Evolutionary conservation across 2,113 vertebrate species (phyloP).

Genomic region (Varanus salvator): DNA sequence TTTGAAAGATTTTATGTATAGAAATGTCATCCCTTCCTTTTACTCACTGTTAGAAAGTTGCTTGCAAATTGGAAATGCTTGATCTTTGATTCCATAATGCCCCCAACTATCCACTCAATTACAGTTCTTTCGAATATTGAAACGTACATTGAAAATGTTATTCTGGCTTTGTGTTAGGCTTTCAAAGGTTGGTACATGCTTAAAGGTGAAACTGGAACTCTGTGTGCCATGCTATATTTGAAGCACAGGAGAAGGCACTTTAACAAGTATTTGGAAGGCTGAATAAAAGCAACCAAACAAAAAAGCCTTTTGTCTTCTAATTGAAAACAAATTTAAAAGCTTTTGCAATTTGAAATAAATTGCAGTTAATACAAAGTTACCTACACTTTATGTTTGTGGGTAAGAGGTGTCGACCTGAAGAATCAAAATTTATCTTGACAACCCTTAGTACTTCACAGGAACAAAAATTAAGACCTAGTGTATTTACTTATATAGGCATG

Average conservation of each 20-base stretch:
- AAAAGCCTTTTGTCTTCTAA: too few relatives aligned
- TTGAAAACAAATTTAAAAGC: not conserved
- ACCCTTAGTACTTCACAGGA: too few relatives aligned
- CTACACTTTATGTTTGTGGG: not conserved
- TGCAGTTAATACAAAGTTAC: not conserved
- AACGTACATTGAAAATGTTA: not conserved
- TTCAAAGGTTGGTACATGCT: not conserved
- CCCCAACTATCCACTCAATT: not conserved
- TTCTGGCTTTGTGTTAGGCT: not conserved
- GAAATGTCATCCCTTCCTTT: constrained; percentile 6
- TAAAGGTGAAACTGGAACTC: not conserved
- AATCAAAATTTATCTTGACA: too few relatives aligned
- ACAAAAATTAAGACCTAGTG: too few relatives aligned
- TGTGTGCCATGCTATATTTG: not conserved
- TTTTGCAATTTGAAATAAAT: not conserved
- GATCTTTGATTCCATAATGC: not conserved
- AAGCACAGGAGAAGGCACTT: not conserved
- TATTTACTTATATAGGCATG: too few relatives aligned
- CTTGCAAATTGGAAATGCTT: constrained; percentile 6
- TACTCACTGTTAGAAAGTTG: not conserved
- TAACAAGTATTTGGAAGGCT: not conserved
- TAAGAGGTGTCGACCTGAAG: too few relatives aligned
- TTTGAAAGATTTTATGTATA: not conserved
- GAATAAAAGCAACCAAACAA: not conserved
- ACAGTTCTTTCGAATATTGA: not conserved